Evolutionary conservation across 2,113 vertebrate genomes (phyloP).

Genomic region (Forbesichthys papilliferus): DNA sequence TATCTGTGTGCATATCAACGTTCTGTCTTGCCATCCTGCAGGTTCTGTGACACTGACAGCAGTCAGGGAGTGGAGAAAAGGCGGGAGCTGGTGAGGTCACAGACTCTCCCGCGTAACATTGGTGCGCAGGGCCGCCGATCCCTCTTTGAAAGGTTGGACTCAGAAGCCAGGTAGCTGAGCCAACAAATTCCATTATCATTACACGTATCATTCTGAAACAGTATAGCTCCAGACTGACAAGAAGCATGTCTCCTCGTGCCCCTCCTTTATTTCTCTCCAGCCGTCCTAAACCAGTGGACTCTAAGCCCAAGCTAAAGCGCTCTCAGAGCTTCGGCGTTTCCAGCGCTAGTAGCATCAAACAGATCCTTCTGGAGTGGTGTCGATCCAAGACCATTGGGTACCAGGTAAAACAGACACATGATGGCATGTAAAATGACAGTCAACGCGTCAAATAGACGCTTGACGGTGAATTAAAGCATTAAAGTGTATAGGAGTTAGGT

Average conservation of each 20-base stretch:
- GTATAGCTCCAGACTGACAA: not conserved
- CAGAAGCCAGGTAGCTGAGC: constrained; percentile 58
- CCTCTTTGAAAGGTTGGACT: constrained; percentile 86
- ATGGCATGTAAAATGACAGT: not conserved
- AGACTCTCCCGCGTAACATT: constrained; percentile 86
- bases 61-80: constrained; percentile 79
- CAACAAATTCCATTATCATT: not conserved
- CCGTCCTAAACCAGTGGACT: constrained; percentile 81
- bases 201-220: not conserved
- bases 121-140: constrained; percentile 86
- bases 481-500: too few species aligned
- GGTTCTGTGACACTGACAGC: constrained; percentile 54
- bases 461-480: too few species aligned
- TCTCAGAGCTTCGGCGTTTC: constrained; percentile 96
- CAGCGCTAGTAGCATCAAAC: constrained; percentile 96
- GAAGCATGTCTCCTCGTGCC: not conserved
- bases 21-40: constrained; percentile 34
- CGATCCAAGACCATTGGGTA: constrained; percentile 95
- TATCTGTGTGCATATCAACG: too few species aligned
- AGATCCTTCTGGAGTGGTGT: constrained; percentile 96
- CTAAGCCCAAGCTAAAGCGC: constrained; percentile 89
- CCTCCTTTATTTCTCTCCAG: constrained; percentile 18
- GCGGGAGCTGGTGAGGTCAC: constrained; percentile 90
- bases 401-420: constrained; percentile 77
- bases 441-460: not conserved